phyloP scores from a whole-genome alignment of 2,113 vertebrate genomes.

The Zosterops borbonicus region DNA sequence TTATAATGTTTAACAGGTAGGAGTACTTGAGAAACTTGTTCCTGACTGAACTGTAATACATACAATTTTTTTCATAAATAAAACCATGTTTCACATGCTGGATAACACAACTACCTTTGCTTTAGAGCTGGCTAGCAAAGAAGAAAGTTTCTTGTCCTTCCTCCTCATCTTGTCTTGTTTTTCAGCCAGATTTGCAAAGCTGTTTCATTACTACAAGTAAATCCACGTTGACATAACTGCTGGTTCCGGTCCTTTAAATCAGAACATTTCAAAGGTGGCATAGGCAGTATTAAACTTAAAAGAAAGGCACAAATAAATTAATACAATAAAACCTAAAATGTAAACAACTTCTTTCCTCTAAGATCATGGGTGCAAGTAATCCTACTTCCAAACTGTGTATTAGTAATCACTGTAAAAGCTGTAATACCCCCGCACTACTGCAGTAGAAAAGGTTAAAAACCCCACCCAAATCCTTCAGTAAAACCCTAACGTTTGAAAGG shows the following conservation, averaged over 20 bases:
- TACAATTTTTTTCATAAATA: not conserved
- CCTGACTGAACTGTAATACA: not conserved
- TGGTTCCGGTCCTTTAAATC: not conserved
- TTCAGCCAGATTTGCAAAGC: not conserved
- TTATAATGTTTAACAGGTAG: not conserved
- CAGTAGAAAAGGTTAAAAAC: not conserved
- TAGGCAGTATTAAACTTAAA: not conserved
- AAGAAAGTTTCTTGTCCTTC: not conserved
- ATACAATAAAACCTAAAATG: not conserved
- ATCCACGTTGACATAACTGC: not conserved
- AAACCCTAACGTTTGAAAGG: not conserved
- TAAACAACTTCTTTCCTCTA: not conserved
- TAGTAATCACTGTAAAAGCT: not conserved
- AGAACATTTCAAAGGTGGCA: not conserved
- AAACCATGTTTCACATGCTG: not conserved
- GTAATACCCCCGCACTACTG: not conserved
- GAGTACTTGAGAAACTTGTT: not conserved
- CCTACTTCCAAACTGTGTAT: not conserved
- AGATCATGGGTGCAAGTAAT: not conserved
- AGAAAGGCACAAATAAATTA: not conserved
- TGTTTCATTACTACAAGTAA: not conserved
- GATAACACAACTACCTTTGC: not conserved
- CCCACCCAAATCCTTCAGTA: not conserved
- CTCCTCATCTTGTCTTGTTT: not conserved
- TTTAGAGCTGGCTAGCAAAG: not conserved